Evolutionary conservation across 2,888 invertebrate genomes (phyloP), one percentile per base, ranked within the genome.

Genomic region (Temnothorax ravouxi): DNA sequence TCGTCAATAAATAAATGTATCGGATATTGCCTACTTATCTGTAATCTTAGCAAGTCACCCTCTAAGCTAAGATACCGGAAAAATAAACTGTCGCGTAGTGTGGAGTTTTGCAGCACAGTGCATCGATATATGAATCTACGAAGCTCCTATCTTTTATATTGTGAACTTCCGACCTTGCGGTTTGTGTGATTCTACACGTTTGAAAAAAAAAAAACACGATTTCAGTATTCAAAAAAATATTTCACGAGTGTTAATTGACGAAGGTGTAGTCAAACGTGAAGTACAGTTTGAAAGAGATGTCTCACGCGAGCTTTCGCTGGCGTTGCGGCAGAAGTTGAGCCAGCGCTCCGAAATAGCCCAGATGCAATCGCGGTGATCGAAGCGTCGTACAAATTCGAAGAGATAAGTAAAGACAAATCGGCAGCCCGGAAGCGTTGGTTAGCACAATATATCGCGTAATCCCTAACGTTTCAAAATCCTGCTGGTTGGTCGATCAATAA

Each of bases 401-500:
- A 61, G 38, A 52, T 6, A 52, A 18, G 0, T 54, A 21, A 15
- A 52, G 18, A 52, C 25, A 76, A 56, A 66, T 54, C 66, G n/a
- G 13, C 4, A 41, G 21, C 18, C 18, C 47, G 38, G 5, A 52
- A 76, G 29, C 29, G 29, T 29, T 4, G 25, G 29, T 25, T 47
- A 8, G 9, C 44, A 21, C 8, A 41, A 66, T 50, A 29, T 77
- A 29, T 64, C 76, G n/a, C n/a, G 25, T 54, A n/a, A 54, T 52
- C 44, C 9, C 6, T 15, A 21, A n/a, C 29, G 41, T 15, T 52
- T 15, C 21, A 25, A 44, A 56, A 34, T 77, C 44, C 34, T 21
- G 34, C n/a, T 13, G 9, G 13, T 41, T 44, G 54, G 56, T 71
- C 38, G 56, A 74, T 69, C 59, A 38, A 54, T 72, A 72, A 80